Percentiles rank a stretch among this genome's conserved stretches.
phyloP scores from a whole-genome alignment of 2,113 vertebrate genomes.

The Coryphaenoides rupestris region DNA sequence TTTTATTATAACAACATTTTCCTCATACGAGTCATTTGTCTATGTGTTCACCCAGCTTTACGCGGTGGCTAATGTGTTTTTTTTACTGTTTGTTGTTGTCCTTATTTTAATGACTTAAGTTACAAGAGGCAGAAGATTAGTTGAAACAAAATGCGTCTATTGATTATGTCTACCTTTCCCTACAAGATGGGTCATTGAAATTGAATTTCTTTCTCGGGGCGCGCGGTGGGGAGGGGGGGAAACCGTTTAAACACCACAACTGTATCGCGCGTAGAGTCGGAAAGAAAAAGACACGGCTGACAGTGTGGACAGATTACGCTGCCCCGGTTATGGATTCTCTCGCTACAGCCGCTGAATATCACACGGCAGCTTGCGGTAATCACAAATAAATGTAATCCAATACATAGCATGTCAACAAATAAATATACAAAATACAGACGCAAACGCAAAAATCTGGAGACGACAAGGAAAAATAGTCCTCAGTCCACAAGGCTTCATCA shows the following conservation, averaged over 20 bases:
- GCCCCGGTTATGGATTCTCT: slow-evolving; percentile 24
- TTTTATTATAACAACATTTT: neutral
- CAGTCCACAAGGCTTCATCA: too few species aligned
- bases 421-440: too few species aligned
- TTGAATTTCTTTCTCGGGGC: slow-evolving; percentile 39
- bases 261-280: neutral
- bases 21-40: too few species aligned
- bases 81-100: neutral
- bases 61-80: neutral
- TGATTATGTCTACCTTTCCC: neutral
- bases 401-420: too few species aligned
- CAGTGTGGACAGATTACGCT: slow-evolving; percentile 42
- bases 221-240: slow-evolving; percentile 9
- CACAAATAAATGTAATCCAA: too few species aligned
- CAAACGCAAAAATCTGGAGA: too few species aligned
- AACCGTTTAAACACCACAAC: slow-evolving; percentile 31
- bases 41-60: neutral
- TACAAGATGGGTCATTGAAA: neutral
- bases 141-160: too few species aligned
- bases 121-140: neutral
- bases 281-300: slow-evolving; percentile 14
- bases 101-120: neutral
- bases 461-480: too few species aligned
- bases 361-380: slow-evolving; percentile 11
- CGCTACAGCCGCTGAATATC: slow-evolving; percentile 24